Percentiles rank a stretch among this genome's conserved stretches.
Conservation (phyloP, 2,888 invertebrate genomes). For the Philereme vetulata region DNA sequence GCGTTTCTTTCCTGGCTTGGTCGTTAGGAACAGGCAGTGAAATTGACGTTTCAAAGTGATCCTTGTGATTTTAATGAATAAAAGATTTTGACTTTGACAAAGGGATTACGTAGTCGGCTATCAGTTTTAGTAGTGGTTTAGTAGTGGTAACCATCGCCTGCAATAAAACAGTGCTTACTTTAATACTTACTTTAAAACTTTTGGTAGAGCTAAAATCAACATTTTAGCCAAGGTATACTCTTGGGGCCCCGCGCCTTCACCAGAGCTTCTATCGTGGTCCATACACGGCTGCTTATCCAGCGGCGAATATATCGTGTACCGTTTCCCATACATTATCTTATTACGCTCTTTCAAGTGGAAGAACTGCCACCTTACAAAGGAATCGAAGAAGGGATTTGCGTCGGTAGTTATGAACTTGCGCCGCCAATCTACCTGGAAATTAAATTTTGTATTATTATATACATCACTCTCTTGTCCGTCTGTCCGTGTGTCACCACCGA, state of each 20-base stretch:
- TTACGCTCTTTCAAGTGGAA: conserved; percentile 91
- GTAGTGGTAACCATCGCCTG: too few relatives aligned
- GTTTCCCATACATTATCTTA: conserved; percentile 98
- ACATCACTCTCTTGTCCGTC: too few relatives aligned
- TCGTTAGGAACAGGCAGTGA: too few relatives aligned
- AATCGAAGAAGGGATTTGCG: conserved; percentile 98
- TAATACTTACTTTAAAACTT: conserved; percentile 85
- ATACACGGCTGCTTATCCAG: conserved; percentile 99
- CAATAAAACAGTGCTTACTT: too few relatives aligned
- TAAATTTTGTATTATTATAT: not conserved
- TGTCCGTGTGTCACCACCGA: too few relatives aligned
- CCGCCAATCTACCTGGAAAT: conserved; percentile 95
- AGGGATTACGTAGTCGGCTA: too few relatives aligned
- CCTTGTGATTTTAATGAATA: too few relatives aligned
- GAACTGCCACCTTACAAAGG: conserved; percentile 99
- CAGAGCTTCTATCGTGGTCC: conserved; percentile 98
- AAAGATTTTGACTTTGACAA: too few relatives aligned
- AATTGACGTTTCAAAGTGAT: too few relatives aligned
- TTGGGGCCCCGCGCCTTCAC: conserved; percentile 99
- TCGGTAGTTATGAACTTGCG: conserved; percentile 99
- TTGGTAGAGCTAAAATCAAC: conserved; percentile 89
- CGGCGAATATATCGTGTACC: conserved; percentile 98
- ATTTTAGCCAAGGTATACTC: conserved; percentile 99
- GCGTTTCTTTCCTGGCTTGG: too few relatives aligned
- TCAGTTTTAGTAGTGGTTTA: too few relatives aligned